Percentiles rank a stretch among this genome's conserved stretches.
phyloP scores from a whole-genome alignment of 2,113 vertebrate species.

The Myrmecophaga tridactyla region DNA sequence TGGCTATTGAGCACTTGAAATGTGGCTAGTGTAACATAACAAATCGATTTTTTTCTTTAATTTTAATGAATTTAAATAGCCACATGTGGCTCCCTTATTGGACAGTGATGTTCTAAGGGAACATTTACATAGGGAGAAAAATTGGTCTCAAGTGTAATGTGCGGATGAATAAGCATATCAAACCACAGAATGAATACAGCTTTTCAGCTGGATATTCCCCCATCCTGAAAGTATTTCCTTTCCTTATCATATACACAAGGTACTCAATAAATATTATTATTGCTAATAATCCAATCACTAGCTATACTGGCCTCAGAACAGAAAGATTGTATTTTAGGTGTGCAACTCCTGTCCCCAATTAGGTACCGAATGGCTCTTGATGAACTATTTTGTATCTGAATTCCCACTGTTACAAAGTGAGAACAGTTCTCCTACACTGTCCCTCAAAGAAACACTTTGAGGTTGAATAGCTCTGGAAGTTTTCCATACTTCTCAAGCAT shows the following conservation, averaged over 20 bases:
- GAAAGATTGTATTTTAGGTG: background rate
- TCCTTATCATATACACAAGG: background rate
- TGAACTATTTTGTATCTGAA: background rate
- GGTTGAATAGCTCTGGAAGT: background rate
- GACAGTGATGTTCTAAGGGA: background rate
- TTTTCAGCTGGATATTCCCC: background rate
- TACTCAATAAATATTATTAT: background rate
- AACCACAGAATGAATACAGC: background rate
- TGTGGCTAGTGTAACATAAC: background rate
- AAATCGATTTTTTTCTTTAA: conserved; percentile 2
- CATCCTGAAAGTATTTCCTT: background rate
- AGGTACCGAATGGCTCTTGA: background rate
- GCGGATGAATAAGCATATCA: background rate
- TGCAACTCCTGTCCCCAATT: background rate
- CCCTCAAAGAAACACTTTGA: background rate
- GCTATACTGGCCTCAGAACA: background rate
- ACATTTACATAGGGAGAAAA: background rate
- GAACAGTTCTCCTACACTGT: background rate
- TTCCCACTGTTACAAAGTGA: background rate
- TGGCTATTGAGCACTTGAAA: background rate
- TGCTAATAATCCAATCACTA: background rate
- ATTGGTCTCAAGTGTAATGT: background rate
- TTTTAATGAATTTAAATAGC: background rate
- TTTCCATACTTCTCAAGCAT: background rate
- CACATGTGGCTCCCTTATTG: background rate